Evolutionary conservation across 2,888 invertebrate species (phyloP), one percentile per base, ranked within the genome.

Genomic region (Meganola albula): DNA sequence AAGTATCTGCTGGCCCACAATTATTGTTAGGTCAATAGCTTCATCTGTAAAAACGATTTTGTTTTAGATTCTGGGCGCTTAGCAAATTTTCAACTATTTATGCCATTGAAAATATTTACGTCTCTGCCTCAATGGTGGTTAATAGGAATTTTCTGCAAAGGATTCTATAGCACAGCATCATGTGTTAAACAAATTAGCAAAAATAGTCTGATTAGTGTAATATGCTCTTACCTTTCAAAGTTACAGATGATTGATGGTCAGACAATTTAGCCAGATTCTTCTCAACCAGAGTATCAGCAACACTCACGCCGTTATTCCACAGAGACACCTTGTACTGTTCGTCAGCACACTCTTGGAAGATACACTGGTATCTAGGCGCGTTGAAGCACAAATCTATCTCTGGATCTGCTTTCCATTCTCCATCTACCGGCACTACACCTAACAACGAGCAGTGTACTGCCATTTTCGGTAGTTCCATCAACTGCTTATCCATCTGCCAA

Each of bases 401-500:
- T 1, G 80, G 66, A 14, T 87, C 66, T 16, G 87, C 78, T 6
- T 87, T 80, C 92, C 92, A 92, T 37, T 71, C 77, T 0, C 87
- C 87, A 3, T 85, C 88, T 23, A 75, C 73, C 0, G 92, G 90
- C 10, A 82, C 65, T 1, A 93, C 86, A 18, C 90, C 89, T 18
- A 85, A 74, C 29, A 95, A 72, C 0, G 89, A 82, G 59, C 94
- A 94, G 29, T 88, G 87, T 0, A 93, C 75, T 0, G 93, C 92
- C 87, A 93, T 91, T 30, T 88, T 89, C 0, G 94, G 92, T 10
- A 92, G 64, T 2, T 83, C 80, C 67, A 91, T 85, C 40, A 92
- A 88, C 38, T 89, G 88, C 26, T 82, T 86, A 49, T 93, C 92
- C 37, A 93, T 77, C 29, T 89, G 89, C 89, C 91, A 94, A 12